Evolutionary conservation across 2,888 invertebrate species (phyloP).

Genomic region (Hemaris fuciformis): DNA sequence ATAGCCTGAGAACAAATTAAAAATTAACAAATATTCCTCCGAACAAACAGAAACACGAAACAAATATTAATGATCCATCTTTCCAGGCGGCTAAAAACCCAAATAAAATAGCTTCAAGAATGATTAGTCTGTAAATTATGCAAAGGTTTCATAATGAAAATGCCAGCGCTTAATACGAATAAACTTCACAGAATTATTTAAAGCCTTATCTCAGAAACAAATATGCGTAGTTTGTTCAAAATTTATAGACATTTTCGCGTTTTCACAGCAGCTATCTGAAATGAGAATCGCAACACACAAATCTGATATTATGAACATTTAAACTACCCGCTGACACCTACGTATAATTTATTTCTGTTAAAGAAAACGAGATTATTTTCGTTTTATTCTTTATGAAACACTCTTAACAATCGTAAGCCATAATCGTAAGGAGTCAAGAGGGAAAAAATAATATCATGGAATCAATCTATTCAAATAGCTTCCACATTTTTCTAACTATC

Average conservation of each 20-base stretch:
- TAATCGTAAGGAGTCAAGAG: no score
- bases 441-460: no score
- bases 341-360: background rate
- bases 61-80: background rate
- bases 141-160: constrained; percentile 1
- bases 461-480: no score
- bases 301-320: constrained; percentile 14
- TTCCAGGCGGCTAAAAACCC: background rate
- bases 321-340: constrained; percentile 13
- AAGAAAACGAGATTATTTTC: background rate
- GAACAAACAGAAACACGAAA: background rate
- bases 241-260: constrained; percentile 23
- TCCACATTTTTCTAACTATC: no score
- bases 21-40: background rate
- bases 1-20: background rate
- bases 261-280: constrained; percentile 31
- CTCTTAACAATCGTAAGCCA: background rate
- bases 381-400: background rate
- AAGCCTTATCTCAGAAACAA: background rate
- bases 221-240: constrained; percentile 13
- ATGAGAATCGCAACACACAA: constrained; percentile 32
- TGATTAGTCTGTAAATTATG: background rate
- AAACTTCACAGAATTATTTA: constrained; percentile 1
- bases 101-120: background rate
- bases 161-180: background rate